Evolutionary conservation across 2,888 invertebrate species (phyloP), one percentile per base, ranked within the genome.

Genomic region (Protodeltote pygarga): DNA sequence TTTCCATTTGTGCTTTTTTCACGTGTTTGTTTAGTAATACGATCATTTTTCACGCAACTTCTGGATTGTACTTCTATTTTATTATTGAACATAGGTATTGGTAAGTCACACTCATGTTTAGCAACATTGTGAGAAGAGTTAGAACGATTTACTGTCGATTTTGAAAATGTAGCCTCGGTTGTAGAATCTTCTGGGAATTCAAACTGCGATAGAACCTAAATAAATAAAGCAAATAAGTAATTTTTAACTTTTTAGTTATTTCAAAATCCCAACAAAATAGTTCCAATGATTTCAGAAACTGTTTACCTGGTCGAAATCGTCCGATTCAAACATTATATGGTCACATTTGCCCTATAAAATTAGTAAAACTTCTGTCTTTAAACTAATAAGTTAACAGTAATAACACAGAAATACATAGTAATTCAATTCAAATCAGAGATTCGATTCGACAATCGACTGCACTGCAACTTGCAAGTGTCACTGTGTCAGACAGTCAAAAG

Each of bases 261-360:
- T 5, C 6, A 19, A 5, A 8, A 17, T 6, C 6, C 0, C 17
- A 8, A 3, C 15, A 8, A 27, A 1, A 13, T 5, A n/a, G n/a
- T n/a, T n/a, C n/a, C n/a, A n/a, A n/a, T n/a, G n/a, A n/a, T n/a
- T n/a, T n/a, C n/a, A n/a, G n/a, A n/a, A n/a, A n/a, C n/a, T n/a
- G n/a, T n/a, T 44, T 74, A 92, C 91, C 81, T 91, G 83, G 54
- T 92, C 91, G 54, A 83, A 91, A 59, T 91, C 91, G 60, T 92
- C 91, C 0, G 90, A 87, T 70, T 92, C 91, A 65, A 92, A 92
- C 91, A 92, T 91, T 63, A 29, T 68, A 11, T 6, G n/a, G n/a
- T n/a, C n/a, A n/a, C n/a, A n/a, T n/a, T n/a, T n/a, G n/a, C n/a
- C n/a, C n/a, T n/a, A n/a, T n/a, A n/a, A n/a, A n/a, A n/a, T n/a